Conservation (phyloP, 2,888 invertebrate species). For the Zelleria hepariella region DNA sequence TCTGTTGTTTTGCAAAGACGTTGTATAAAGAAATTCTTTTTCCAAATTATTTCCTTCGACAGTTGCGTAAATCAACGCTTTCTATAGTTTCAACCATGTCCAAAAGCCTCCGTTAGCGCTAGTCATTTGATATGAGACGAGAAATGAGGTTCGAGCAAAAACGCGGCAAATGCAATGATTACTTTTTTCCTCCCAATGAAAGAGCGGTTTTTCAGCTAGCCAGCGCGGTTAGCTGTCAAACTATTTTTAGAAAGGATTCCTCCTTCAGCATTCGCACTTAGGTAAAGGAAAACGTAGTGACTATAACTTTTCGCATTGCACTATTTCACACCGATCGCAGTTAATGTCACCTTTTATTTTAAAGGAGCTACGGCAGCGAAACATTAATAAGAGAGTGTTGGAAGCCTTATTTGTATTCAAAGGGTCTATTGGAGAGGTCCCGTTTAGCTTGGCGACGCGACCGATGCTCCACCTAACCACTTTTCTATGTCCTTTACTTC, state of each 20-base stretch:
- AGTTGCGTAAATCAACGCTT: no score
- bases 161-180: neutral
- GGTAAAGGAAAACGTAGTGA: neutral
- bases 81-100: no score
- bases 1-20: no score
- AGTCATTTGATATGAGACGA: no score
- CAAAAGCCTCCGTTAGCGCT: no score
- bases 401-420: conserved; percentile 8
- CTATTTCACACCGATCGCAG: neutral
- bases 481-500: neutral
- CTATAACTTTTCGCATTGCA: neutral
- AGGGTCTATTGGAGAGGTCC: neutral
- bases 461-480: neutral
- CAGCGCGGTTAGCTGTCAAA: neutral
- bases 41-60: no score
- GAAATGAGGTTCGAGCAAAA: no score
- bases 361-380: conserved; percentile 2
- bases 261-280: neutral
- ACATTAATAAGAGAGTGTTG: conserved; percentile 6
- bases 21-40: no score
- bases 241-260: neutral
- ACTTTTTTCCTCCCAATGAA: neutral
- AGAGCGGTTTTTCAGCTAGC: neutral
- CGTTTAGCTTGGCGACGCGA: conserved; percentile 2
- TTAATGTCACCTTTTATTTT: conserved; percentile 1